Conservation (phyloP, 2,888 invertebrate genomes). For the Drosophila mercatorum region DNA sequence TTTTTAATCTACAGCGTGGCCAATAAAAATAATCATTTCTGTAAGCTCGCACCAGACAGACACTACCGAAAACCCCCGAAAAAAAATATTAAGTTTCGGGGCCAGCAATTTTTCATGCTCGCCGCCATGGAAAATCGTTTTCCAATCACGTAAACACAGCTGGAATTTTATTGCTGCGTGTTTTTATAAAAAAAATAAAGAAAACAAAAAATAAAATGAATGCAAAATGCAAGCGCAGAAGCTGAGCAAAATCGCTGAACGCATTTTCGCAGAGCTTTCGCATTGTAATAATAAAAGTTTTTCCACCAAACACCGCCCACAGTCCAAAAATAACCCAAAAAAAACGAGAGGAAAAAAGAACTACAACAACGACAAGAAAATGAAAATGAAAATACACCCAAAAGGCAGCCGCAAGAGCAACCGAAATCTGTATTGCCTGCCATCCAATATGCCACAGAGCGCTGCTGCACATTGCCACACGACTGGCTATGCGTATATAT, state of each 20-base stretch:
- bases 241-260: conserved; percentile 67
- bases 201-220: conserved; percentile 38
- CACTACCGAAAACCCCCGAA: neutral
- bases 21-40: conserved; percentile 65
- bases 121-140: conserved; percentile 76
- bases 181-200: conserved; percentile 60
- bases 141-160: conserved; percentile 80
- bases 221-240: conserved; percentile 52
- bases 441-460: conserved; percentile 51
- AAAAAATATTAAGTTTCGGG: conserved; percentile 40
- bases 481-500: conserved; percentile 3
- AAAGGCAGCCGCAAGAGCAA: conserved; percentile 57
- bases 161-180: conserved; percentile 79
- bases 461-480: conserved; percentile 42
- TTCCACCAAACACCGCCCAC: conserved; percentile 41
- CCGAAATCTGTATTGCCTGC: conserved; percentile 60
- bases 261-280: conserved; percentile 64
- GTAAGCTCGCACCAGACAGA: conserved; percentile 21
- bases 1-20: conserved; percentile 54
- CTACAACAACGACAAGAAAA: conserved; percentile 43
- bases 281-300: conserved; percentile 73
- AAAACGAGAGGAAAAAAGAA: neutral
- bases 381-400: conserved; percentile 49
- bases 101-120: conserved; percentile 63
- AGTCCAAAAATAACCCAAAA: conserved; percentile 26